Base-by-base conservation (phyloP, 2,888 invertebrate species). In the Margaritifera margaritifera region DNA sequence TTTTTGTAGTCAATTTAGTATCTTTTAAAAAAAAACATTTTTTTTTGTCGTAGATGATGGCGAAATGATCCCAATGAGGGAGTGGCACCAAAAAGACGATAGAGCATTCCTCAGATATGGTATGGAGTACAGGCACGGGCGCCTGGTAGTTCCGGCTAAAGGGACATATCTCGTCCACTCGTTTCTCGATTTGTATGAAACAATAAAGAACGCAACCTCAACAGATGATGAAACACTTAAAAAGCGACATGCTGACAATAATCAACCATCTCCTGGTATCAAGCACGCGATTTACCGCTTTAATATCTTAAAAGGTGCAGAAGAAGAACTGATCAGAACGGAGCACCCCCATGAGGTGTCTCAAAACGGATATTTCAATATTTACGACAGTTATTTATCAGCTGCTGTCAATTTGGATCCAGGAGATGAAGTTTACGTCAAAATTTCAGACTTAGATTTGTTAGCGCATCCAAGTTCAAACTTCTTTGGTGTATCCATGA, bases 391-490 rank as follows among this genome's bases (percentile, higher is more conserved):
- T 42, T 62, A 24, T 42, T 19, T 66, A 11, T 42, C 61, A 19
- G 59, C 61, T 6, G 66, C 55, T 22, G n/a, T 62, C 0, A 24
- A 61, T 24, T 56, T 66, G 31, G 24, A 24, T 4, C 42, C 66
- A 11, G 66, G 66, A 42, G 66, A 66, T n/a, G 66, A 66, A 25
- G 62, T 66, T 18, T 66, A 55, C 53, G 55, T 66, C 42, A 66
- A 66, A 42, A 61, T 66, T 42, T 66, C 66, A 22, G 60, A 66
- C 19, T 51, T 61, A 18, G 55, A 60, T n/a, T 42, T 61, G 20
- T 31, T 66, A 6, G 54, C 60, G 4, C 60, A 53, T 27, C 65
- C 65, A n/a, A 53, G 42, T 3, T 59, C 58, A 27, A 65, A 65
- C 42, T 24, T 65, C 15, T 27, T 65, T 52, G 65, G 65, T 6